Evolutionary conservation across 2,888 invertebrate species (phyloP), one percentile per base, ranked within the genome.

Genomic region (Aphodius sticticus): DNA sequence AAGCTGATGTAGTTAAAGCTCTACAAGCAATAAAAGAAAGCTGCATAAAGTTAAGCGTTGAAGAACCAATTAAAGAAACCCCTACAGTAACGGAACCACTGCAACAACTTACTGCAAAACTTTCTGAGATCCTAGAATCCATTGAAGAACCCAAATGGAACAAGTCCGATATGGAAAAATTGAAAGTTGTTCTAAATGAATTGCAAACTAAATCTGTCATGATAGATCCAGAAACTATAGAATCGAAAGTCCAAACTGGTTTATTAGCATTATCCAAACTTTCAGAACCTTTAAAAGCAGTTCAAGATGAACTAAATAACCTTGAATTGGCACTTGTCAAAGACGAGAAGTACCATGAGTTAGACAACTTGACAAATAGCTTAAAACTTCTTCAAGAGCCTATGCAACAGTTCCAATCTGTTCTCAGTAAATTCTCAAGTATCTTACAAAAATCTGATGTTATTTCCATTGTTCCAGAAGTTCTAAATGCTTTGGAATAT

Each of bases 251-350:
- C 6, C 78, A 82, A 77, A 71, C 38, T 9, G 79, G 76, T 9
- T 36, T 79, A 12, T 16, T 53, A 37, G 69, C 78, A 14, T 26
- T 83, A 7, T 81, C 78, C 26, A 80, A 83, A 69, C 70, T 83
- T 69, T 83, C 83, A 6, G 81, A 81, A 72, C 69, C 81, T 71
- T 77, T 84, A 15, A 82, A 83, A 71, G 79, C 36, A 69, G 75
- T 78, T n/a, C 77, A 82, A 76, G 69, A 82, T 6, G 77, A 80
- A 69, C n/a, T 72, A n/a, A 15, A 70, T 14, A 35, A 77, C 12
- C 15, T 69, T 71, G 69, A 77, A 77, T 12, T 16, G 2, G 26
- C 6, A 6, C 38, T 76, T 6, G 35, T 35, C 12, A 74, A 74
- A 36, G 74, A 74, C 35, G 74, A 74, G 9, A 74, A 74, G 36